These are phyloP conservation scores for Penaeus chinensis DNA, from an alignment of 1,140 invertebrate species.

Conservation along the genomic window DNA sequence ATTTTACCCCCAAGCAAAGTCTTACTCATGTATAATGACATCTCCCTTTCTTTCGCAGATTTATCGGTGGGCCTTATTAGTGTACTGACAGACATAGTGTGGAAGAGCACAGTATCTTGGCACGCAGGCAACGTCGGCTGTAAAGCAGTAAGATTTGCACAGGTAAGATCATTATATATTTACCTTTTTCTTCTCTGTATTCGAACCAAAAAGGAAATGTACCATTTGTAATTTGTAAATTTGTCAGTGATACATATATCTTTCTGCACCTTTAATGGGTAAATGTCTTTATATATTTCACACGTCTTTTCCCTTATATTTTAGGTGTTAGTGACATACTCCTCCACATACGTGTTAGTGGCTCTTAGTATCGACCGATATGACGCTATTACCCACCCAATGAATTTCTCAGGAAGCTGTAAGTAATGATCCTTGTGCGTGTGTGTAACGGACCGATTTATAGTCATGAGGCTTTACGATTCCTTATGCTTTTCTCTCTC, in stretches of 20 bases:
- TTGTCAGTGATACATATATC: background rate
- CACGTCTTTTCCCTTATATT: background rate
- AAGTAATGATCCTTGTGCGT: constrained; percentile 71
- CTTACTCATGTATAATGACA: background rate
- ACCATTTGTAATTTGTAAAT: too few species aligned
- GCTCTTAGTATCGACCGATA: constrained; percentile 94
- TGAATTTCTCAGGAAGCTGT: constrained; percentile 95
- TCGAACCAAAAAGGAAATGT: too few species aligned
- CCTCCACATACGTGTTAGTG: constrained; percentile 94
- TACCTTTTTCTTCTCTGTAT: background rate
- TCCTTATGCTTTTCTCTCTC: background rate
- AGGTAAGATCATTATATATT: constrained; percentile 70
- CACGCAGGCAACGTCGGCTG: constrained; percentile 88
- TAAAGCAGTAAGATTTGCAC: constrained; percentile 86
- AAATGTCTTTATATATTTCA: background rate
- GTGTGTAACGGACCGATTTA: too few species aligned
- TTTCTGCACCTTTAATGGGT: background rate
- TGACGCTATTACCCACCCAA: constrained; percentile 93
- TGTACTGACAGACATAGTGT: constrained; percentile 88
- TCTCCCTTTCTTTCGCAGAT: constrained; percentile 75
- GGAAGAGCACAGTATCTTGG: constrained; percentile 87
- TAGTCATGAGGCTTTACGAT: too few species aligned
- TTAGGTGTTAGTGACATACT: constrained; percentile 82
- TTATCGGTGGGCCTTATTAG: constrained; percentile 86
- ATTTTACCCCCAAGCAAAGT: background rate